phyloP scores from a whole-genome alignment of 2,888 invertebrate genomes.

The Tortrix viridana region DNA sequence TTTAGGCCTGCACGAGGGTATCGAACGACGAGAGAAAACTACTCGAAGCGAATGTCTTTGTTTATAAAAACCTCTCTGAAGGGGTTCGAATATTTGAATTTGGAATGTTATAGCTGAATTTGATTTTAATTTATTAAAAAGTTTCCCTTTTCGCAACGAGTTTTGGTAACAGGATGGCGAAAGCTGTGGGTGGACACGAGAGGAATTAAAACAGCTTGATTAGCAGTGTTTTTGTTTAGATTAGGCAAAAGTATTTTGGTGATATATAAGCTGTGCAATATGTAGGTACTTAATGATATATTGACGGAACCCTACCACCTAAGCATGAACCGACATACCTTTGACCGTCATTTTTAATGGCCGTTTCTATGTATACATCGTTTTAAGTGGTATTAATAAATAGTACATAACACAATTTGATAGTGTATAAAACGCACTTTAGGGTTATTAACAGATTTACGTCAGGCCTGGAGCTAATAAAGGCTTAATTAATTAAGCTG shows the following conservation, averaged over 20 bases:
- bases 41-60: slow-evolving; percentile 39
- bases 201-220: neutral
- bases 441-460: slow-evolving; percentile 23
- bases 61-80: slow-evolving; percentile 31
- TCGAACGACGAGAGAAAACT: slow-evolving; percentile 42
- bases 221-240: neutral
- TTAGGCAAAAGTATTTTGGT: too few relatives aligned
- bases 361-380: too few relatives aligned
- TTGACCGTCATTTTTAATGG: too few relatives aligned
- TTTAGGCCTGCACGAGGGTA: slow-evolving; percentile 53
- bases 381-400: too few relatives aligned
- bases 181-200: neutral
- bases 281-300: too few relatives aligned
- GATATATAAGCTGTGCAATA: too few relatives aligned
- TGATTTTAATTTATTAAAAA: slow-evolving; percentile 28
- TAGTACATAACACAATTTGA: neutral
- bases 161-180: slow-evolving; percentile 12
- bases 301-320: too few relatives aligned
- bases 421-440: slow-evolving; percentile 9
- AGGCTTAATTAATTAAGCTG: slow-evolving; percentile 29
- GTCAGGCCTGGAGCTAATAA: slow-evolving; percentile 11
- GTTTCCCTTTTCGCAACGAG: neutral
- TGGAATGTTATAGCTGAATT: slow-evolving; percentile 21
- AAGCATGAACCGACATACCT: too few relatives aligned
- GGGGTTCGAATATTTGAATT: slow-evolving; percentile 31